Base-by-base conservation (phyloP, 2,113 vertebrate genomes). In the Prionailurus viverrinus region DNA sequence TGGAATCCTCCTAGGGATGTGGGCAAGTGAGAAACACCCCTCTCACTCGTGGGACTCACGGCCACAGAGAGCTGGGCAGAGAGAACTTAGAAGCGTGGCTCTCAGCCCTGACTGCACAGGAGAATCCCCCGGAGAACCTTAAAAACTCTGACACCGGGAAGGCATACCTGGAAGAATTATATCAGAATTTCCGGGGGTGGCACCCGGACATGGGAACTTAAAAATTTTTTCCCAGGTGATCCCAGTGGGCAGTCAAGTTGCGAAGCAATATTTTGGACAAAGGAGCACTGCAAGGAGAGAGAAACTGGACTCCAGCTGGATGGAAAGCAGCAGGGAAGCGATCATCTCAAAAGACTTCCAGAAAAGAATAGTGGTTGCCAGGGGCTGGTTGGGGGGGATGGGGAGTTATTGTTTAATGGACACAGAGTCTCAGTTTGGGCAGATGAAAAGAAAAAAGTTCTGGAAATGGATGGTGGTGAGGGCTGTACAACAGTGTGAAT, bases 331-430 rank as follows among this genome's bases (percentile, higher is more conserved):
- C 55, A 36, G 83, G 53, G 51, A 83, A 29, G 41, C 41, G 27
- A 55, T 89, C 9, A n/a, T 58, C 45, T 82, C 61, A 61, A 94
- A 88, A 85, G 82, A 65, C 96, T 88, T 83, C 92, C 55, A 31
- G 79, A 45, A 61, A 91, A 84, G n/a, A 73, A 82, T 18, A n/a
- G 89, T 25, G 7, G 45, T 51, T 61, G 78, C 63, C 36, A 55
- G 69, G 63, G 45, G 14, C n/a, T 16, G 25, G 71, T 23, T 0
- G 3, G 10, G 14, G 9, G 6, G 12, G 66, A 4, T 1, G 5
- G 41, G 10, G 23, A 48, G 15, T 63, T 88, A 79, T 16, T 84
- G 53, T 85, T 74, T 45, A 69, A 41, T n/a, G n/a, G 33, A 23
- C 82, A 48, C 51, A 76, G 71, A 89, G 73, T 68, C 45, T 71